These are phyloP conservation scores for Metopolophium dirhodum DNA, from an alignment of 1,140 invertebrate genomes.

Conservation along the genomic window DNA sequence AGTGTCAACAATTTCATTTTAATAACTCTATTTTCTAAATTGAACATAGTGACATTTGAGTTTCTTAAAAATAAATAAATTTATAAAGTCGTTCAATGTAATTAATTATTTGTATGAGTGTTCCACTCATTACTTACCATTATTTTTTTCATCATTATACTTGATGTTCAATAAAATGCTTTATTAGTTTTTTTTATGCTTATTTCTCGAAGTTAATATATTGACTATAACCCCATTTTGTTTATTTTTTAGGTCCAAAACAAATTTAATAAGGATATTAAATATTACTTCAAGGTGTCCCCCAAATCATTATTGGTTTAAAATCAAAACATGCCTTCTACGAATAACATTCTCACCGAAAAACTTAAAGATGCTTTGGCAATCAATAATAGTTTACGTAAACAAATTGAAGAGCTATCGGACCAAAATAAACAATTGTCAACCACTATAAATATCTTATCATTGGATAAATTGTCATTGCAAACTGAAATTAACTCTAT, in stretches of 20 bases:
- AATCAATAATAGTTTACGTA: background rate
- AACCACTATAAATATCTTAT: constrained; percentile 4
- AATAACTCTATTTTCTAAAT: background rate
- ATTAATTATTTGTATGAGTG: no score
- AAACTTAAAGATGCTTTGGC: background rate
- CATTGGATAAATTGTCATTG: constrained; percentile 4
- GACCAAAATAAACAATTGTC: constrained; percentile 50
- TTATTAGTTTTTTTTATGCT: background rate
- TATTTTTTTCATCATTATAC: background rate
- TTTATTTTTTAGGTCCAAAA: background rate
- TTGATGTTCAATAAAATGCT: background rate
- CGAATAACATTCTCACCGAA: background rate
- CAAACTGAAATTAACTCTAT: constrained; percentile 4
- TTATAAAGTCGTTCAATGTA: background rate
- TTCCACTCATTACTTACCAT: background rate
- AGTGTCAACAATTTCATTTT: no score
- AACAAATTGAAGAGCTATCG: background rate
- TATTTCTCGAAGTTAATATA: background rate
- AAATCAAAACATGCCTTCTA: background rate
- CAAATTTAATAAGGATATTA: background rate
- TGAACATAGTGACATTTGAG: background rate
- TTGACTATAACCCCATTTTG: background rate
- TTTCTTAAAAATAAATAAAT: background rate
- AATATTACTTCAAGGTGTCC: background rate
- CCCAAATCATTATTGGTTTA: background rate